Conservation (phyloP, 1,140 invertebrate species). For the Drosophila dunni region DNA sequence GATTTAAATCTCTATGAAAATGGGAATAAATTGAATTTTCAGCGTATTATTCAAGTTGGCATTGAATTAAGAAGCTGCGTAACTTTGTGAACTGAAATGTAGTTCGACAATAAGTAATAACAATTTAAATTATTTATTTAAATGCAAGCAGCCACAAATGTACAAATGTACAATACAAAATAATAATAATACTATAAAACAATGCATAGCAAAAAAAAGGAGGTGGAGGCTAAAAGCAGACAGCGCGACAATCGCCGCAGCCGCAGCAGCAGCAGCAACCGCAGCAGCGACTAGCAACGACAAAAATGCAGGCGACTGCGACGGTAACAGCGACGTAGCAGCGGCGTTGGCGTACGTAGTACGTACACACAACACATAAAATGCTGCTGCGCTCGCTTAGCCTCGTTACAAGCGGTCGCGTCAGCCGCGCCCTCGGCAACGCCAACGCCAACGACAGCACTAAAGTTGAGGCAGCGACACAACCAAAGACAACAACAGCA, state of each 20-base stretch:
- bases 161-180: slow-evolving; percentile 56
- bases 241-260: slow-evolving; percentile 62
- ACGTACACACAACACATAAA: slow-evolving; percentile 20
- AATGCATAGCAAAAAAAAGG: slow-evolving; percentile 74
- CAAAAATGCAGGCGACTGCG: slow-evolving; percentile 66
- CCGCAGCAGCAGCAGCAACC: slow-evolving; percentile 3
- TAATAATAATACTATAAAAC: slow-evolving; percentile 72
- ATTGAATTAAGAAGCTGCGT: too few species aligned
- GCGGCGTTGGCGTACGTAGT: slow-evolving; percentile 37
- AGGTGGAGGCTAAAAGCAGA: slow-evolving; percentile 81
- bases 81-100: not conserved
- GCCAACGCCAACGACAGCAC: slow-evolving; percentile 43
- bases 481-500: not conserved
- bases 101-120: not conserved
- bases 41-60: too few species aligned
- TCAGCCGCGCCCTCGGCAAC: slow-evolving; percentile 70
- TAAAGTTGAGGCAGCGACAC: slow-evolving; percentile 11
- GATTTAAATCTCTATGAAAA: too few species aligned
- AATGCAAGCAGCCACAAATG: slow-evolving; percentile 24
- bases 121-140: slow-evolving; percentile 33
- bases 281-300: slow-evolving; percentile 27
- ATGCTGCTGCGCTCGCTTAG: slow-evolving; percentile 65
- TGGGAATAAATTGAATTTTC: too few species aligned
- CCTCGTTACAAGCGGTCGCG: slow-evolving; percentile 72
- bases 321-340: slow-evolving; percentile 42